These are phyloP conservation scores for Syncerus caffer DNA, from an alignment of 2,797 vertebrate species.

Conservation along the genomic window DNA sequence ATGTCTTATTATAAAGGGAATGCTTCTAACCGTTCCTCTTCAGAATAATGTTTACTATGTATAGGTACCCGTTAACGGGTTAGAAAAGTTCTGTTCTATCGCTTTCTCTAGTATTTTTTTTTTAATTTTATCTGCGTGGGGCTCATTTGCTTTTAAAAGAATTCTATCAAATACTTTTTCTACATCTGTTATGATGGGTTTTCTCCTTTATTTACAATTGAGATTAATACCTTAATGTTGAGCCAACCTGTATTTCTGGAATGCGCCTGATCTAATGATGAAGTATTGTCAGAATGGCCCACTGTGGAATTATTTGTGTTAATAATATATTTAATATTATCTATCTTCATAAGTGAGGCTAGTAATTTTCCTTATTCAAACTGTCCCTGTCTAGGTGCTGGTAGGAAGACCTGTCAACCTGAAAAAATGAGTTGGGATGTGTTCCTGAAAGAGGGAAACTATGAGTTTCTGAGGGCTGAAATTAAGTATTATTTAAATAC, in stretches of 20 bases:
- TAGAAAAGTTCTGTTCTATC: neutral
- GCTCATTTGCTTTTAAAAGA: neutral
- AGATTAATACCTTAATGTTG: neutral
- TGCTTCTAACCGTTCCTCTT: neutral
- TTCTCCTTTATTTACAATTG: neutral
- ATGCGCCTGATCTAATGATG: neutral
- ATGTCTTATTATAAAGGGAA: neutral
- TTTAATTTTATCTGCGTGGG: neutral
- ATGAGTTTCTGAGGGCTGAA: neutral
- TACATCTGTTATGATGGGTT: neutral
- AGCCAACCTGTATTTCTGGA: neutral
- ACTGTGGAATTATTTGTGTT: neutral
- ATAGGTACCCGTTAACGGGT: neutral
- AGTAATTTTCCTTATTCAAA: neutral
- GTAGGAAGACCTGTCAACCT: neutral
- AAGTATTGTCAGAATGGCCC: neutral
- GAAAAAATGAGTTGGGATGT: neutral
- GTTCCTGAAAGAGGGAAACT: neutral
- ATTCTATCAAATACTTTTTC: neutral
- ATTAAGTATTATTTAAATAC: neutral
- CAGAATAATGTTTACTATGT: neutral
- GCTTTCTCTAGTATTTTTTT: neutral
- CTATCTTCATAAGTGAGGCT: neutral
- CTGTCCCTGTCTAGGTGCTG: neutral
- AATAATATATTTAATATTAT: neutral